phyloP scores from a whole-genome alignment of 2,888 invertebrate species.

The Encarsia formosa region DNA sequence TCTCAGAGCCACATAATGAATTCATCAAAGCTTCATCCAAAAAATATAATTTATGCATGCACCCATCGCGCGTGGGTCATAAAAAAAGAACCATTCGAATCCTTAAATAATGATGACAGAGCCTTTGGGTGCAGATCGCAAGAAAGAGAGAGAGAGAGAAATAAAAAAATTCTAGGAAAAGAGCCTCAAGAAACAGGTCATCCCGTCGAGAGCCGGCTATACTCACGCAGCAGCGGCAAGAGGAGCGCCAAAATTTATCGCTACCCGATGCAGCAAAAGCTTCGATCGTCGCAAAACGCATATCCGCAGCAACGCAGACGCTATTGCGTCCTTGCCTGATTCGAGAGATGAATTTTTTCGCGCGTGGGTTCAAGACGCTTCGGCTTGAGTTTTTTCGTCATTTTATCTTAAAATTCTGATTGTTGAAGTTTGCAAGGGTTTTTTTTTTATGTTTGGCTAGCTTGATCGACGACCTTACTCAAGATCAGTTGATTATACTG shows the following conservation, averaged over 20 bases:
- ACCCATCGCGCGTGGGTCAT: neutral
- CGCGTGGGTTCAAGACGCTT: too few species aligned
- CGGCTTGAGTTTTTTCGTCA: too few species aligned
- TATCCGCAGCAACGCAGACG: slow-evolving; percentile 3
- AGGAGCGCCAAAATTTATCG: slow-evolving; percentile 22
- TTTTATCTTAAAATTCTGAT: neutral
- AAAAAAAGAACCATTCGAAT: neutral
- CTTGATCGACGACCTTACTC: too few species aligned
- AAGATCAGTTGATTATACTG: too few species aligned
- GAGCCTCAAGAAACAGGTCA: slow-evolving; percentile 11
- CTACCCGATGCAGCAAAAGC: slow-evolving; percentile 24
- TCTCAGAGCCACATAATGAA: too few species aligned
- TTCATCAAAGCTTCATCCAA: neutral
- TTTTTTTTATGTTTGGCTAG: too few species aligned
- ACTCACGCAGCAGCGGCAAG: too few species aligned
- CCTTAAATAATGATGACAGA: slow-evolving; percentile 17
- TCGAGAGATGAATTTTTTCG: too few species aligned
- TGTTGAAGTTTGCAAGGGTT: too few species aligned
- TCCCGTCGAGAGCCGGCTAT: neutral
- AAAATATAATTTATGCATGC: neutral
- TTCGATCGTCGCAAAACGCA: slow-evolving; percentile 15
- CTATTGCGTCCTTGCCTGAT: too few species aligned
- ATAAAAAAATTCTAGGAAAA: slow-evolving; percentile 24
- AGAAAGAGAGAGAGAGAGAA: too few species aligned
- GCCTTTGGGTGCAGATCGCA: too few species aligned